A percentile compares a stretch with the other conserved stretches of the same genome.
phyloP scores from a whole-genome alignment of 2,113 vertebrate genomes.

The Notothenia coriiceps region DNA sequence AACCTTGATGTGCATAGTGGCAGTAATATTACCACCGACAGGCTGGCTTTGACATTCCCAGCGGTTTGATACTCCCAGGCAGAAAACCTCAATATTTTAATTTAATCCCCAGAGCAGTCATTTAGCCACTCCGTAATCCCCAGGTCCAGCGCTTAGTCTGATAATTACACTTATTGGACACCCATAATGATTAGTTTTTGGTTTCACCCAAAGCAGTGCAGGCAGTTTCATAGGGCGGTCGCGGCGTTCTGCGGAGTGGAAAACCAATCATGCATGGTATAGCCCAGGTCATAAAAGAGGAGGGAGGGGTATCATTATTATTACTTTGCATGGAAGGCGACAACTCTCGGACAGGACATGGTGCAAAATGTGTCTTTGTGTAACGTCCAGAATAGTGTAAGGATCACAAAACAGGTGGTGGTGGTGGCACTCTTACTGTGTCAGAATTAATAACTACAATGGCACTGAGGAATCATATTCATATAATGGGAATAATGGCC shows the following conservation, averaged over 20 bases:
- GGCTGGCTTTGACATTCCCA: slow-evolving; percentile 58
- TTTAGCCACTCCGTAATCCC: slow-evolving; percentile 76
- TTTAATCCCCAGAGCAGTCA: slow-evolving; percentile 77
- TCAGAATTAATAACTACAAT: slow-evolving; percentile 39
- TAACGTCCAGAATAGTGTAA: slow-evolving; percentile 13
- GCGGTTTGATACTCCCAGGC: slow-evolving; percentile 72
- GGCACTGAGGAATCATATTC: slow-evolving; percentile 27
- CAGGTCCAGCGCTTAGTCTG: slow-evolving; percentile 71
- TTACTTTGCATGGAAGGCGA: slow-evolving; percentile 58
- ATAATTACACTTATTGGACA: slow-evolving; percentile 83
- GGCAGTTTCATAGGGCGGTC: slow-evolving; percentile 71
- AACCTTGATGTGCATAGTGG: slow-evolving; percentile 50
- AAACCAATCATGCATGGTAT: slow-evolving; percentile 71
- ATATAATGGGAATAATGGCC: slow-evolving; percentile 4
- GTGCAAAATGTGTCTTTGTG: slow-evolving; percentile 22
- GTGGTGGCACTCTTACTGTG: slow-evolving; percentile 33
- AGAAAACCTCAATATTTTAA: slow-evolving; percentile 80
- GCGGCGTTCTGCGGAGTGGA: slow-evolving; percentile 65
- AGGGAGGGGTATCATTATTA: slow-evolving; percentile 62
- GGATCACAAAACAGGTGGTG: slow-evolving; percentile 42
- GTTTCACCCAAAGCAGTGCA: slow-evolving; percentile 73
- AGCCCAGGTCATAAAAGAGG: slow-evolving; percentile 58
- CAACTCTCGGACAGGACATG: slow-evolving; percentile 34
- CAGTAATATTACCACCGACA: slow-evolving; percentile 44
- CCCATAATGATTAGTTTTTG: slow-evolving; percentile 81